Percentiles rank a stretch among this genome's conserved stretches.
Conservation (phyloP, 2,888 invertebrate genomes). For the Sarcophaga caerulescens region DNA sequence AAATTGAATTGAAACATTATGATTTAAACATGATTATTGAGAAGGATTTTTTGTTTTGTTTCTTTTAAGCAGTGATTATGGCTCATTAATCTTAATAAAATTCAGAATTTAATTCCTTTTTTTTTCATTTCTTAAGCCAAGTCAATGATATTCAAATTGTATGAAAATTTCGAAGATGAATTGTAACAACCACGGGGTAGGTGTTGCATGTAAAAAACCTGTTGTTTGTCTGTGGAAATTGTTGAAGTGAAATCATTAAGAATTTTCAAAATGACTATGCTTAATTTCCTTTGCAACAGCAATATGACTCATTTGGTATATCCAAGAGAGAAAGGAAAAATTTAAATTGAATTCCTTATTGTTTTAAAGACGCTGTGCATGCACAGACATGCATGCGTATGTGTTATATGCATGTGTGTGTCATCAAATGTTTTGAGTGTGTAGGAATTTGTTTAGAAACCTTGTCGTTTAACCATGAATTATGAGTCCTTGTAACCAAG, state of each 20-base stretch:
- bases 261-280: conserved; percentile 20
- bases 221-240: conserved; percentile 26
- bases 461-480: conserved; percentile 63
- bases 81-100: conserved; percentile 72
- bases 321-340: conserved; percentile 12
- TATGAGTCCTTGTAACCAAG: conserved; percentile 64
- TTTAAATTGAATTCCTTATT: conserved; percentile 26
- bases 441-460: conserved; percentile 9
- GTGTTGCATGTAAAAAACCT: conserved; percentile 39
- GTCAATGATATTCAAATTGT: not conserved
- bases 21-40: conserved; percentile 53
- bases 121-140: not conserved
- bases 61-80: conserved; percentile 16
- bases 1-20: conserved; percentile 54
- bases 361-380: not conserved
- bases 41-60: not conserved
- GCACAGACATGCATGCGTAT: not conserved
- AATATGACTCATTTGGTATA: conserved; percentile 34
- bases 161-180: not conserved
- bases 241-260: conserved; percentile 12
- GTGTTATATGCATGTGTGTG: not conserved
- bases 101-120: conserved; percentile 35
- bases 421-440: not conserved
- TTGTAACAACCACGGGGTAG: conserved; percentile 6
- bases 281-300: conserved; percentile 21